Evolutionary conservation across 2,113 vertebrate species (phyloP).

Genomic region (Corythornis vintsioides): DNA sequence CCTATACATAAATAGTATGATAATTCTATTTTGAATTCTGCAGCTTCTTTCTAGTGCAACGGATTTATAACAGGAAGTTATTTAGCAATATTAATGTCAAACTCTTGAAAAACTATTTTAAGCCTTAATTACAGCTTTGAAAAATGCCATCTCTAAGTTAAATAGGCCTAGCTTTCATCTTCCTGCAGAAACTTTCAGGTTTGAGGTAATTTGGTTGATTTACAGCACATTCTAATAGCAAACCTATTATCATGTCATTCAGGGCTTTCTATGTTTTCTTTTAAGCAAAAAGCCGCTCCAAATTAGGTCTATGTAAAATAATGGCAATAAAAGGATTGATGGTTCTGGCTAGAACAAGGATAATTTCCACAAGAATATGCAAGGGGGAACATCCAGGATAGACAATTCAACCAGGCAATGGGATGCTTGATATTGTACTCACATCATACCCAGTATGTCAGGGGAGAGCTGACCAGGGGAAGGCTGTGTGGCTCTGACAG

Average conservation of each 20-base stretch:
- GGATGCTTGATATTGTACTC: background rate
- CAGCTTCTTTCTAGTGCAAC: background rate
- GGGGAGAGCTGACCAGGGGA: background rate
- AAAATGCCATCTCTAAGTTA: constrained; percentile 39
- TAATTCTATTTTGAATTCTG: background rate
- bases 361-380: background rate
- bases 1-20: background rate
- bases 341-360: background rate
- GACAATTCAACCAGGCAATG: background rate
- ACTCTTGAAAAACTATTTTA: constrained; percentile 30
- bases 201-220: constrained; percentile 31
- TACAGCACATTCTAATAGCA: constrained; percentile 4
- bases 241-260: constrained; percentile 40
- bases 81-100: background rate
- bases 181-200: background rate
- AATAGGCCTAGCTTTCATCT: constrained; percentile 50
- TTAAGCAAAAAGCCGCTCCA: background rate
- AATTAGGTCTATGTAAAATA: constrained; percentile 15
- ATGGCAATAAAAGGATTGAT: background rate
- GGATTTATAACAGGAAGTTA: background rate
- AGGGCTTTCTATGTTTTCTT: constrained; percentile 21
- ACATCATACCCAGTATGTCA: background rate
- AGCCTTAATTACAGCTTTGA: constrained; percentile 41
- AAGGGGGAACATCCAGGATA: background rate
- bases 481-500: background rate